These are phyloP conservation scores for Micrasema longulum DNA, from an alignment of 1,140 invertebrate species.

Conservation along the genomic window DNA sequence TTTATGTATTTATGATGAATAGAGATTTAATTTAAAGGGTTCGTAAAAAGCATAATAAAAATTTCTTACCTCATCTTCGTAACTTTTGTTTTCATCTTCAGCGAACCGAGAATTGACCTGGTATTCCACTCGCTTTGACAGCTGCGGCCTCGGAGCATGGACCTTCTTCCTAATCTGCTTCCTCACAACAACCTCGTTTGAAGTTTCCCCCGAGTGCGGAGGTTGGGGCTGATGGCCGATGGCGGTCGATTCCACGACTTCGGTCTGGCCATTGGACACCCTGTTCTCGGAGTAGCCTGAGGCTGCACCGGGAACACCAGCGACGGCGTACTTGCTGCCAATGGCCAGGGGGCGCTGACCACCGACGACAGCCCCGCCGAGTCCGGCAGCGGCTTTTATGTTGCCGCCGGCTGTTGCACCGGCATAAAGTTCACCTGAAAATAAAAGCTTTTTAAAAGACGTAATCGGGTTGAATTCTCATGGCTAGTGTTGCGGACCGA, in stretches of 20 bases:
- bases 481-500: too few relatives aligned
- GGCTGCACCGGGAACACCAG: constrained; percentile 24
- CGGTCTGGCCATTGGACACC: constrained; percentile 14
- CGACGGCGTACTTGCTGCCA: constrained; percentile 46
- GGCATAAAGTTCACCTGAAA: constrained; percentile 62
- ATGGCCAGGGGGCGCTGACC: constrained; percentile 43
- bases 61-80: too few relatives aligned
- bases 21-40: neutral
- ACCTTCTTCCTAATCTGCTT: neutral
- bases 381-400: constrained; percentile 61
- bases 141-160: neutral
- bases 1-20: neutral
- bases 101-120: too few relatives aligned
- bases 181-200: neutral
- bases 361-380: constrained; percentile 58
- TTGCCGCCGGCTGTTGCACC: constrained; percentile 65
- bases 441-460: too few relatives aligned
- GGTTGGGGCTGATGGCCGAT: constrained; percentile 8
- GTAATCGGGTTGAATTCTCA: too few relatives aligned
- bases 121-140: too few relatives aligned
- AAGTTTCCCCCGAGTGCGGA: neutral
- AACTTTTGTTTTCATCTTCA: too few relatives aligned
- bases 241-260: constrained; percentile 21
- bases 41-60: neutral
- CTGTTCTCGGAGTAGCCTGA: constrained; percentile 37